Conservation (phyloP, 2,113 vertebrate species). For the Chionodraco myersi region DNA sequence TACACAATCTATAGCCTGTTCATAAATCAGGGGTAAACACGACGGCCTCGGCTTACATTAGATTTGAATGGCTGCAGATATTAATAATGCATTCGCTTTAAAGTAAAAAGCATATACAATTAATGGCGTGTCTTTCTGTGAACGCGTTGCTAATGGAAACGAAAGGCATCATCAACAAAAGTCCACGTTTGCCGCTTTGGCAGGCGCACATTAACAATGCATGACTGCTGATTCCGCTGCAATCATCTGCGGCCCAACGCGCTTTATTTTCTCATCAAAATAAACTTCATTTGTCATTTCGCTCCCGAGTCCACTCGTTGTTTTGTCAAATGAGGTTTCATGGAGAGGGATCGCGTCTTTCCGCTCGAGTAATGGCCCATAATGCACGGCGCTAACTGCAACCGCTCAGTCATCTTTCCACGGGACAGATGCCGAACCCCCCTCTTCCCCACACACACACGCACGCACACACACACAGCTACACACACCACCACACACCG, state of each 20-base stretch:
- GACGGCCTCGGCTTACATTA: constrained; percentile 17
- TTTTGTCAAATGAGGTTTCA: constrained; percentile 73
- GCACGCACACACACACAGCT: constrained; percentile 6
- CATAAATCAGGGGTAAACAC: constrained; percentile 50
- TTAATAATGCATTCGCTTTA: constrained; percentile 29
- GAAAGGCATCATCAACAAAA: constrained; percentile 38
- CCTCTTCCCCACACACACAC: neutral
- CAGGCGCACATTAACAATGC: constrained; percentile 63
- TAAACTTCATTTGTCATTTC: constrained; percentile 74
- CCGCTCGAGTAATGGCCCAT: constrained; percentile 68
- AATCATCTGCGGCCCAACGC: constrained; percentile 59
- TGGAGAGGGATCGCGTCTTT: constrained; percentile 65
- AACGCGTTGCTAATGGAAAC: neutral
- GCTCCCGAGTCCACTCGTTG: constrained; percentile 58
- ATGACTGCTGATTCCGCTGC: constrained; percentile 65
- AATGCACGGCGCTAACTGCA: constrained; percentile 73
- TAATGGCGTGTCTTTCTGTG: constrained; percentile 6
- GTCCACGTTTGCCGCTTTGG: constrained; percentile 21
- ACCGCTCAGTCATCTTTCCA: constrained; percentile 75
- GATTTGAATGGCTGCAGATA: constrained; percentile 14
- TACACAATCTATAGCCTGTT: neutral
- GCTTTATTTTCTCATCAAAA: constrained; percentile 31
- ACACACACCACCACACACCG: too few relatives aligned
- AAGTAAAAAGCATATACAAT: constrained; percentile 11
- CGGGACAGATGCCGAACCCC: constrained; percentile 61